A percentile compares a stretch with the other conserved stretches of the same genome.
Evolutionary conservation across 1,140 invertebrate species (phyloP).

Genomic region (Ylistrum balloti): DNA sequence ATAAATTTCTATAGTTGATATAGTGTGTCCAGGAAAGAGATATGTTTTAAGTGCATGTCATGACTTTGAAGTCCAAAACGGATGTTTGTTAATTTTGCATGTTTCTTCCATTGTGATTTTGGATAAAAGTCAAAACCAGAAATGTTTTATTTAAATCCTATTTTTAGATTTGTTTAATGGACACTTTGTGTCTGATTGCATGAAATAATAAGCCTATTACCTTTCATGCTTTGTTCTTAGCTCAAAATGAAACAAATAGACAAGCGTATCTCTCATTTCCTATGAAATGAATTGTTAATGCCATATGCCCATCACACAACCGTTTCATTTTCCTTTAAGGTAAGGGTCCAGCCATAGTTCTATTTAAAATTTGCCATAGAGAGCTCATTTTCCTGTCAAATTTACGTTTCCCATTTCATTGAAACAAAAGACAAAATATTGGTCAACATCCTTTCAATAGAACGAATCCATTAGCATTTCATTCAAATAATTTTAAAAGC

Average conservation of each 20-base stretch:
- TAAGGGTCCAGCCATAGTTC: no score
- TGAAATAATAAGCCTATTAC: background rate
- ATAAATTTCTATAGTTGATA: background rate
- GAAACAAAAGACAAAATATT: no score
- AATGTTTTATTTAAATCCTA: background rate
- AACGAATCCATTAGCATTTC: no score
- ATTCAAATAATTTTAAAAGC: no score
- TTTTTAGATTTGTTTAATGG: background rate
- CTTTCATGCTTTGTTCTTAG: background rate
- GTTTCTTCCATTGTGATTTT: background rate
- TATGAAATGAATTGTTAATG: background rate
- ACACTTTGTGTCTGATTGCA: background rate
- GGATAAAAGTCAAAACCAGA: background rate
- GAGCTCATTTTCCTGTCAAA: no score
- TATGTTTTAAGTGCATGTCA: background rate
- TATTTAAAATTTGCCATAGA: no score
- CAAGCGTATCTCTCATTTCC: background rate
- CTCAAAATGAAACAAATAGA: background rate
- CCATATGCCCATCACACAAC: background rate
- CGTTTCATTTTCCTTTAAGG: no score
- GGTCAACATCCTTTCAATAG: no score
- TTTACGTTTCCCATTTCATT: no score
- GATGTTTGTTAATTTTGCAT: slow-evolving; percentile 13
- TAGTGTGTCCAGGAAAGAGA: background rate
- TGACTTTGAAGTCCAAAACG: slow-evolving; percentile 23